Percentiles rank a stretch among this genome's conserved stretches.
These are phyloP conservation scores for Synergus gifuensis DNA, from an alignment of 2,888 invertebrate species.

Conservation along the genomic window DNA sequence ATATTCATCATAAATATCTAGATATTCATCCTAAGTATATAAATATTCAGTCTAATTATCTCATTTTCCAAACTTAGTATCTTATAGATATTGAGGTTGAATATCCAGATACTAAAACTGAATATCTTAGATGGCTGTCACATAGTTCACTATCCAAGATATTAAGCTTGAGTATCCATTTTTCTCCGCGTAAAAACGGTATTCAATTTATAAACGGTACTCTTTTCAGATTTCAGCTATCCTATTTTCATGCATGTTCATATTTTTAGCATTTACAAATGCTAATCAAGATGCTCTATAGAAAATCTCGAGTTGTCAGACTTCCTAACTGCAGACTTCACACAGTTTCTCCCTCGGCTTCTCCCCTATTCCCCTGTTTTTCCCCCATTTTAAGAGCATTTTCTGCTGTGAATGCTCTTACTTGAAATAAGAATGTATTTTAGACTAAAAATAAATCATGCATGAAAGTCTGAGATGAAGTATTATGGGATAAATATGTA, in stretches of 20 bases:
- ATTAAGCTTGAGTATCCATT: neutral
- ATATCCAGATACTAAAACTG: too few relatives aligned
- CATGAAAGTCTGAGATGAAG: slow-evolving; percentile 1
- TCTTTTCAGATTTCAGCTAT: neutral
- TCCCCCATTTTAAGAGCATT: too few relatives aligned
- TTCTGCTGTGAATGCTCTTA: too few relatives aligned
- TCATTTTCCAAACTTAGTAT: too few relatives aligned
- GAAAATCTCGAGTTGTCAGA: neutral
- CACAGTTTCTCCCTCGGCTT: too few relatives aligned
- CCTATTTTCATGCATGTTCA: neutral
- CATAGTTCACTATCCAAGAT: too few relatives aligned
- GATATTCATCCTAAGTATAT: too few relatives aligned
- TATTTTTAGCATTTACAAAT: neutral
- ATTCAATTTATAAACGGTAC: neutral
- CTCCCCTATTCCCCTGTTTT: too few relatives aligned
- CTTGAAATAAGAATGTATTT: neutral
- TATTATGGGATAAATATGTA: slow-evolving; percentile 41
- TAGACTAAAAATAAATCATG: neutral
- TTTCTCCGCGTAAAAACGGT: neutral
- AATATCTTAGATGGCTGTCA: too few relatives aligned
- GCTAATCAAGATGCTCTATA: neutral
- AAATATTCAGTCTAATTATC: too few relatives aligned
- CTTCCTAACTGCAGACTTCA: neutral
- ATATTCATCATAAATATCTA: too few relatives aligned
- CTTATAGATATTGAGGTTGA: too few relatives aligned